Conservation (phyloP, 2,113 vertebrate species). For the Pristiophorus japonicus region DNA sequence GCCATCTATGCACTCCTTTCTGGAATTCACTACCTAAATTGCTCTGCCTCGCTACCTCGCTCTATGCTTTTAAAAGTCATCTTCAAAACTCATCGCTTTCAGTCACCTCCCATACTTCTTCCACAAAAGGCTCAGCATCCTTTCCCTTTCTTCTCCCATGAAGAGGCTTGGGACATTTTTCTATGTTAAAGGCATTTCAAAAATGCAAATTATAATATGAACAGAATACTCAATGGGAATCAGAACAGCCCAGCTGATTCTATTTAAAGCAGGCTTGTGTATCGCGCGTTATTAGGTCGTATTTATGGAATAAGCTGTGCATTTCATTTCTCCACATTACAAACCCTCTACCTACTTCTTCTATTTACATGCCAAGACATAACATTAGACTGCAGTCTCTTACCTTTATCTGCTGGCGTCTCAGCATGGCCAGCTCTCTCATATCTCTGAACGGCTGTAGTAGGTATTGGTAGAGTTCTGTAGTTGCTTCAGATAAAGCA, state of each 20-base stretch:
- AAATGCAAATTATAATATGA: not conserved
- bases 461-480: constrained; percentile 90
- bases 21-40: not conserved
- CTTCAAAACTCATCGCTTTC: not conserved
- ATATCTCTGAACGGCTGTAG: constrained; percentile 96
- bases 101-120: not conserved
- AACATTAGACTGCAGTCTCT: not conserved
- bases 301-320: not conserved
- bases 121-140: not conserved
- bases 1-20: not conserved
- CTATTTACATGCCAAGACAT: not conserved
- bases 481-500: constrained; percentile 83
- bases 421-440: constrained; percentile 89
- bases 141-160: not conserved
- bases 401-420: constrained; percentile 97
- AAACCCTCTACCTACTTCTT: not conserved
- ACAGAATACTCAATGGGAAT: not conserved
- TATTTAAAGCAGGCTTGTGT: not conserved
- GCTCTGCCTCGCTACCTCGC: not conserved
- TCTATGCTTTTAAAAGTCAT: not conserved
- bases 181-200: not conserved
- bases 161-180: not conserved
- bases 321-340: not conserved
- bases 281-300: not conserved
- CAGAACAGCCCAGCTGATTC: not conserved